Base-by-base conservation (phyloP, 2,888 invertebrate genomes). In the Eupithecia insigniata region DNA sequence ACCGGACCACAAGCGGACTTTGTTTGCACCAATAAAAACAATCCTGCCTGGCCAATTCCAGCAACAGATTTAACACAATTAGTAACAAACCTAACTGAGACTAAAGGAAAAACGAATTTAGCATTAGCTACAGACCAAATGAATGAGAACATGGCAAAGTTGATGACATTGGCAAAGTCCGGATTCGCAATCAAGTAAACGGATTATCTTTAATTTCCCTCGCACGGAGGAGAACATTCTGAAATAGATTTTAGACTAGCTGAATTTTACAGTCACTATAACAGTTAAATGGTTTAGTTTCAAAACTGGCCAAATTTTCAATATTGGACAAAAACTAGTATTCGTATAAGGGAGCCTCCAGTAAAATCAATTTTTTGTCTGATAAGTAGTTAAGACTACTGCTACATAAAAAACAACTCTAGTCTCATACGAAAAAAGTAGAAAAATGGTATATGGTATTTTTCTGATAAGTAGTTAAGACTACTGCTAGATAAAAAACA, bases 181-280 rank as follows among this genome's bases (percentile, higher is more conserved):
- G 70, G 79, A 82, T 84, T 84, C 74, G 83, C 87, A 89, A 89
- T 89, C 87, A 87, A 82, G 84, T 88, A 89, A 90, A 87, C 81
- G 70, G 79, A 85, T 88, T 82, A 71, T 77, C 76, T 83, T 66
- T 66, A 22, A 32, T n/a, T 65, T 34, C 22, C 36, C 36, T 26
- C 36, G 22, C 36, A 64, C 32, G 60, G 46, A 26, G 26, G 26
- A n/a, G 46, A 46, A 2, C 18, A 66, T 46, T 46, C 51, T 30
- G 22, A 65, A 51, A n/a, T 28, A 12, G 6, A 46, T 22, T 66
- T 51, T 66, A 8, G 43, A 10, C 26, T 8, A 28, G 26, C 28
- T 26, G 18, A 65, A 30, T 10, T 14, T 60, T 30, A 2, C 28
- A 58, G 58, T 30, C 18, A 30, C 60, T 12, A 5, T 43, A 39